Evolutionary conservation across 1,140 invertebrate genomes (phyloP).

Genomic region (Trypoxylus dichotomus): DNA sequence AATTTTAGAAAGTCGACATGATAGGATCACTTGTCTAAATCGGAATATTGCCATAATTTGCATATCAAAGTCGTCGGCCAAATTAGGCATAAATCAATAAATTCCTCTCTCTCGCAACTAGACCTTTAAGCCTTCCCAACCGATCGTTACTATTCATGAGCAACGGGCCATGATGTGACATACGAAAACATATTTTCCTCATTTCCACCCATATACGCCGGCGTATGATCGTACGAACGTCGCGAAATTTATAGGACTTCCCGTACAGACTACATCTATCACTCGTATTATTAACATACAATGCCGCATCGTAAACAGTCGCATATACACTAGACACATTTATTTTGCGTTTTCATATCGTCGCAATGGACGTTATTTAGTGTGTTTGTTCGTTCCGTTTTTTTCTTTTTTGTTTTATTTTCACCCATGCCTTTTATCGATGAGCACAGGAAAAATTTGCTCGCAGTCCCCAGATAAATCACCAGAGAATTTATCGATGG

Average conservation of each 20-base stretch:
- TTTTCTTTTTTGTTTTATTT: background rate
- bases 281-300: constrained; percentile 10
- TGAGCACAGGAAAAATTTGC: constrained; percentile 9
- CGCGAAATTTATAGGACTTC: constrained; percentile 11
- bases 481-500: constrained; percentile 2
- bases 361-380: constrained; percentile 1
- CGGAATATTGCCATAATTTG: background rate
- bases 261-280: constrained; percentile 18
- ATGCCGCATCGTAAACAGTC: constrained; percentile 21
- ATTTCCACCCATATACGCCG: background rate
- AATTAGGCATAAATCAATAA: constrained; percentile 12
- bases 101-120: background rate
- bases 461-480: constrained; percentile 4
- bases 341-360: constrained; percentile 21
- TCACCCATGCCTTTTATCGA: background rate
- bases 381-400: background rate
- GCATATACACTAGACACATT: constrained; percentile 10
- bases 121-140: background rate
- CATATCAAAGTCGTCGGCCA: background rate
- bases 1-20: too few relatives aligned
- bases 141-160: background rate
- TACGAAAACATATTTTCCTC: constrained; percentile 6
- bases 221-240: background rate
- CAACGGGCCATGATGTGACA: constrained; percentile 10
- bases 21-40: background rate